Evolutionary conservation across 2,113 vertebrate species (phyloP), one percentile per base, ranked within the genome.

Genomic region (Cochlearius cochlearius): DNA sequence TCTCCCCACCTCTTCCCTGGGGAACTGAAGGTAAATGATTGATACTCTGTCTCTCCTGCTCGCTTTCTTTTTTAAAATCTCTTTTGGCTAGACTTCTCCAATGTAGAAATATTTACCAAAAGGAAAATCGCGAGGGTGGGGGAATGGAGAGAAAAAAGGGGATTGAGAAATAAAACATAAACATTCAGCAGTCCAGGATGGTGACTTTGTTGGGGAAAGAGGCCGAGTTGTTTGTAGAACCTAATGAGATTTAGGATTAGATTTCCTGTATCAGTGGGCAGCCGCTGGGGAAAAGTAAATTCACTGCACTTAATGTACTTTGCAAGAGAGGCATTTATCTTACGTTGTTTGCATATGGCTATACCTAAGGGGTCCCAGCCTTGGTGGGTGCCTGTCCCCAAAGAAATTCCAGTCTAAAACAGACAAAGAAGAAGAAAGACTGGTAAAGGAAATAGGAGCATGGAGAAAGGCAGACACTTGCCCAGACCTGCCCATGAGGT

Each of bases 201-300:
- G 93, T 96, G 94, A 93, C 81, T 95, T 92, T 76, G 91, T 83
- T 90, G 95, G 95, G 93, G 91, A 94, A 91, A 95, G 91, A 96
- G 74, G 91, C 85, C 0, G 23, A 97, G 73, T 94, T 96, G 96
- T 96, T 97, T 97, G 97, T 91, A 96, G 87, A 96, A 95, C 91
- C 71, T 97, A 96, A 96, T 97, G 94, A 96, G 94, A 94, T 97
- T 97, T 96, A 90, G 96, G 94, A 88, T 95, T 96, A 94, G 91
- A 85, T 96, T 97, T 97, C 97, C 96, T 95, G 95, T 96, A 91
- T 96, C 97, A 96, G 91, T 96, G 95, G 91, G 95, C 89, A 96
- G 95, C 91, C 73, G 2, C 94, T 96, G 93, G 93, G 94, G 96
- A 90, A 90, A 91, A 94, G 95, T 96, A 91, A 96, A 97, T 95